phyloP scores from a whole-genome alignment of 2,113 vertebrate genomes.

The Puntigrus tetrazona region DNA sequence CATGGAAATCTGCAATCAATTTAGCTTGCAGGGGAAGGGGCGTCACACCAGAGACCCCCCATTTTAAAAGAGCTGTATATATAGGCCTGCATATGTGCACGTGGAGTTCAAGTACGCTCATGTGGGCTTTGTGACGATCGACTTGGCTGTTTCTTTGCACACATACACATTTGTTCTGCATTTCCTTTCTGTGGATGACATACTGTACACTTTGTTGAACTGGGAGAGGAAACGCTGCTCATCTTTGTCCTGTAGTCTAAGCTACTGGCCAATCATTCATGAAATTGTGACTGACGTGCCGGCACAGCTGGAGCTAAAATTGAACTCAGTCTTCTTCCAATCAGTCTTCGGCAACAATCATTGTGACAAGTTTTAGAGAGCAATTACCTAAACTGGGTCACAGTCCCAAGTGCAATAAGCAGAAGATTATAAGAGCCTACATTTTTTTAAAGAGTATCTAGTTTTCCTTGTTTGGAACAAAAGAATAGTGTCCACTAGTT shows the following conservation, averaged over 20 bases:
- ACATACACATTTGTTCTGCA: conserved; percentile 34
- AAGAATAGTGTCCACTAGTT: conserved; percentile 4
- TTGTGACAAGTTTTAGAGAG: background rate
- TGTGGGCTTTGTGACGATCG: conserved; percentile 12
- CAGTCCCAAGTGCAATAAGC: conserved; percentile 13
- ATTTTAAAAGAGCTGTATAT: conserved; percentile 27
- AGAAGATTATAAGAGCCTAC: background rate
- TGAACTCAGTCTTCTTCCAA: background rate
- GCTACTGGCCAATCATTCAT: background rate
- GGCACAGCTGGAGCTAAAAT: background rate
- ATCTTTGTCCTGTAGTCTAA: background rate
- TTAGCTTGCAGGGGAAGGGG: conserved; percentile 22
- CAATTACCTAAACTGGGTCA: conserved; percentile 30
- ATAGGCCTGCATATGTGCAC: background rate
- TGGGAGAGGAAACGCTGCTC: conserved; percentile 18
- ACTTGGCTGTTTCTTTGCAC: conserved; percentile 13
- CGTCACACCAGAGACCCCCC: conserved; percentile 24
- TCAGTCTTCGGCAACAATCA: background rate
- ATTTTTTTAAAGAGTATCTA: background rate
- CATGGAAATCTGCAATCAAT: conserved; percentile 53
- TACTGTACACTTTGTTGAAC: conserved; percentile 1
- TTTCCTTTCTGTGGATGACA: conserved; percentile 27
- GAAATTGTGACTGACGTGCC: conserved; percentile 3
- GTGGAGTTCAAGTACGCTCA: background rate
- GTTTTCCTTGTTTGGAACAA: background rate